Base-by-base conservation (phyloP, 2,797 vertebrate species). In the Thalassophryne amazonica region DNA sequence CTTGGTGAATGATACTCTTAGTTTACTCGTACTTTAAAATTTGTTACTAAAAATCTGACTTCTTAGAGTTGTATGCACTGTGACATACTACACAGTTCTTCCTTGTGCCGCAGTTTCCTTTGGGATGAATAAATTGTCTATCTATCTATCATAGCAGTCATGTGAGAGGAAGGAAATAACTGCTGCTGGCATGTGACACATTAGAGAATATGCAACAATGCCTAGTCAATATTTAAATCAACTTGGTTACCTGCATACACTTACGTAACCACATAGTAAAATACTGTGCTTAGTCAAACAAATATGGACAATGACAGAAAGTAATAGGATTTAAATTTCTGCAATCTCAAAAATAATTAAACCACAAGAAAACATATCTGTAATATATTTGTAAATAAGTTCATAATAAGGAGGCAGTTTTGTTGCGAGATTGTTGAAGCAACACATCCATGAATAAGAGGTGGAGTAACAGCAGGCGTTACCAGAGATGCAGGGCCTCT, bases 401-500 rank as follows among this genome's bases (percentile, higher is more conserved):
- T n/a, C n/a, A n/a, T n/a, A n/a, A n/a, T n/a, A n/a, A n/a, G n/a
- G n/a, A n/a, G n/a, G n/a, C n/a, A n/a, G n/a, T n/a, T n/a, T n/a
- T n/a, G 23, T 51, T 16, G 29, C 52, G 34, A 22, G 33, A 40
- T 30, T 15, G 72, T 3, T 17, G 5, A 33, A 61, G 38, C 24
- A 2, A 17, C 11, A 39, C 21, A 10, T 11, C 69, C 29, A 67
- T 69, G 54, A 68, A 65, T 52, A 56, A 33, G 62, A 37, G 57
- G 42, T 22, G 14, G 40, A 48, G 48, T 19, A 19, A 29, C 31
- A 35, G 72, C 63, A 52, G 69, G 74, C 55, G 75, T 49, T 68
- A 65, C 68, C 47, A 47, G 3, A 32, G 40, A 48, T 37, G 35
- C 23, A 35, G 48, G 35, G 40, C 71, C 75, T 41, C 68, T 68